Evolutionary conservation across 2,888 invertebrate species (phyloP).

Genomic region (Hofmannophila pseudospretella): DNA sequence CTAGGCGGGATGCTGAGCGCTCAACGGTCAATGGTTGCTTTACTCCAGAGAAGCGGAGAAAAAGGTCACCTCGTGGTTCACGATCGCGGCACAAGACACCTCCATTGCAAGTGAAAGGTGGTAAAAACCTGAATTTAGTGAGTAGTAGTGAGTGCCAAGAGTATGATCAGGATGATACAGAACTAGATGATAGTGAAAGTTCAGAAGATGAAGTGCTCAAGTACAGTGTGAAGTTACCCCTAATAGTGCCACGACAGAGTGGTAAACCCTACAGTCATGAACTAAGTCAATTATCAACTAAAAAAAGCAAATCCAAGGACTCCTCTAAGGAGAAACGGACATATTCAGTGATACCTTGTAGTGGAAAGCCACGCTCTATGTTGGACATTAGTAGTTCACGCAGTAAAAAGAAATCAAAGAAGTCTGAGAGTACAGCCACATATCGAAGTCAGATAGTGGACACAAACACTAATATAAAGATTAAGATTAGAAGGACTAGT

Average conservation of each 20-base stretch:
- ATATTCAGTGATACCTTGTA: constrained; percentile 61
- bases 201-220: constrained; percentile 70
- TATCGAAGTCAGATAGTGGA: constrained; percentile 82
- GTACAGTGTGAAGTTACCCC: constrained; percentile 68
- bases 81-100: constrained; percentile 47
- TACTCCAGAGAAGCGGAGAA: constrained; percentile 60
- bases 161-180: constrained; percentile 33
- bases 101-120: constrained; percentile 64
- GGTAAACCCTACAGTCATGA: constrained; percentile 76
- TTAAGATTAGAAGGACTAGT: constrained; percentile 82
- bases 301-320: constrained; percentile 63
- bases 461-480: constrained; percentile 81
- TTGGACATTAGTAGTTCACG: constrained; percentile 66
- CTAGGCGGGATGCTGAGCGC: constrained; percentile 49
- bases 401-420: constrained; percentile 71
- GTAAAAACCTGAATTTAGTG: constrained; percentile 73
- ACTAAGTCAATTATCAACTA: constrained; percentile 76
- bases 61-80: constrained; percentile 41
- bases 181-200: constrained; percentile 46
- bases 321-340: constrained; percentile 54
- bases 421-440: constrained; percentile 59
- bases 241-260: constrained; percentile 60
- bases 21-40: constrained; percentile 54
- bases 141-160: constrained; percentile 71
- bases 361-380: constrained; percentile 74